Evolutionary conservation across 2,888 invertebrate genomes (phyloP).

Genomic region (Pomacea canaliculata): DNA sequence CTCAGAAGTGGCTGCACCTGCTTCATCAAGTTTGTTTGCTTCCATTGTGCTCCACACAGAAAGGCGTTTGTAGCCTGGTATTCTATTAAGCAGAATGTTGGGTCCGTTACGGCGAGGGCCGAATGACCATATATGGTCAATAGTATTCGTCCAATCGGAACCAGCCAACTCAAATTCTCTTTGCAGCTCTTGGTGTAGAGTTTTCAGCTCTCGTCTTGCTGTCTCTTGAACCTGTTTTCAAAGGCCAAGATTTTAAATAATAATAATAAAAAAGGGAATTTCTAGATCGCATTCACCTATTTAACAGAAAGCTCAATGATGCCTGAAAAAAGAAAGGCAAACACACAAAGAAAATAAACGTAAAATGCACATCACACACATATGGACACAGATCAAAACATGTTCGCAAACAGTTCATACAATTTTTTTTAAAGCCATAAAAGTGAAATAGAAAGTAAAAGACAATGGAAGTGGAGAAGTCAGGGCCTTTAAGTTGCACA

Average conservation of each 20-base stretch:
- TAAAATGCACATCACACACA: too few species aligned
- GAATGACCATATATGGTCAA: slow-evolving; percentile 84
- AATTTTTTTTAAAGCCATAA: too few species aligned
- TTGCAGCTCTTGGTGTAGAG: slow-evolving; percentile 74
- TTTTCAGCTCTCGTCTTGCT: slow-evolving; percentile 57
- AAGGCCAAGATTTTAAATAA: not conserved
- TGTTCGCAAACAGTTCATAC: too few species aligned
- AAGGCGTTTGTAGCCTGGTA: slow-evolving; percentile 77
- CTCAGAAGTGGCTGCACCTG: slow-evolving; percentile 10
- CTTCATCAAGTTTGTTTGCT: not conserved
- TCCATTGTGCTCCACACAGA: slow-evolving; percentile 68
- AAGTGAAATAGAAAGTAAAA: too few species aligned
- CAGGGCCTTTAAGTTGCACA: too few species aligned
- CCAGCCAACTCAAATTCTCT: slow-evolving; percentile 76
- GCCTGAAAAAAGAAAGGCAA: too few species aligned
- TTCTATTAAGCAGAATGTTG: slow-evolving; percentile 88
- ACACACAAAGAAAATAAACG: too few species aligned
- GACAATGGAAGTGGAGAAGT: too few species aligned
- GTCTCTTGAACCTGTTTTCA: slow-evolving; percentile 31
- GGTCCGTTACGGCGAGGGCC: slow-evolving; percentile 91
- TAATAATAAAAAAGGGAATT: too few species aligned
- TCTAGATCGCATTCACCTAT: too few species aligned
- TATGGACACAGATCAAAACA: too few species aligned
- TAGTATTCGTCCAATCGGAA: slow-evolving; percentile 71
- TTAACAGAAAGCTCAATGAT: too few species aligned